Evolutionary conservation across 2,113 vertebrate species (phyloP).

Genomic region (Ceratotherium simum): DNA sequence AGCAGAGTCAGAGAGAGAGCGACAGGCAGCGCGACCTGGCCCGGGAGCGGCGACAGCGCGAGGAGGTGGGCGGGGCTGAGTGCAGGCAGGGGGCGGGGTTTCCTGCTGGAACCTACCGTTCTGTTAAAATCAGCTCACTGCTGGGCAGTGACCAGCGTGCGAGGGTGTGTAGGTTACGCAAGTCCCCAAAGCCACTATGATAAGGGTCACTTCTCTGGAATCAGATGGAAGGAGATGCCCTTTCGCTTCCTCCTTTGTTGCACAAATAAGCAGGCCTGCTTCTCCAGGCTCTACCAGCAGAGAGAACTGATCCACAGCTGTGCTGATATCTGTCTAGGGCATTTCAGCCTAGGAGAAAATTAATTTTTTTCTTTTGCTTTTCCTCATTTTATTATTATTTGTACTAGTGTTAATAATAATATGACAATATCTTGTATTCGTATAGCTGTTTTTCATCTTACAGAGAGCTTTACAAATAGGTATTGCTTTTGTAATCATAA

Average conservation of each 20-base stretch:
- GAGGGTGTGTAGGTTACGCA: background rate
- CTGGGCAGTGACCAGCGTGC: accelerated
- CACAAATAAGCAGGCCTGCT: accelerated
- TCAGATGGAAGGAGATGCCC: accelerated
- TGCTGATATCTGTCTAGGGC: background rate
- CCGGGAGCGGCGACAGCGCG: background rate
- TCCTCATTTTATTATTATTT: background rate
- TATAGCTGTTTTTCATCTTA: background rate
- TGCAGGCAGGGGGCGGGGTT: too few relatives aligned
- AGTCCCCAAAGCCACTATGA: background rate
- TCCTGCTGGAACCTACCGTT: background rate
- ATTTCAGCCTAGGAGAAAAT: background rate
- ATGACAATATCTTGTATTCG: background rate
- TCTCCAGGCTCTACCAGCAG: background rate
- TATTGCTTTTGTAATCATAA: background rate
- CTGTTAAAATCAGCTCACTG: background rate
- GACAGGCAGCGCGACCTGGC: accelerated
- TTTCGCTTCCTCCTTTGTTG: background rate
- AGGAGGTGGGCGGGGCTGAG: slow-evolving; percentile 78
- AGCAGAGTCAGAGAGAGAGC: background rate
- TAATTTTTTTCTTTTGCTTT: background rate
- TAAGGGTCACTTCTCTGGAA: background rate
- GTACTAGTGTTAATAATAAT: background rate
- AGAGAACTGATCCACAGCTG: background rate
- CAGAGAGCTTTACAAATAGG: background rate